phyloP scores from a whole-genome alignment of 2,113 vertebrate species.

The Hyaena hyaena region DNA sequence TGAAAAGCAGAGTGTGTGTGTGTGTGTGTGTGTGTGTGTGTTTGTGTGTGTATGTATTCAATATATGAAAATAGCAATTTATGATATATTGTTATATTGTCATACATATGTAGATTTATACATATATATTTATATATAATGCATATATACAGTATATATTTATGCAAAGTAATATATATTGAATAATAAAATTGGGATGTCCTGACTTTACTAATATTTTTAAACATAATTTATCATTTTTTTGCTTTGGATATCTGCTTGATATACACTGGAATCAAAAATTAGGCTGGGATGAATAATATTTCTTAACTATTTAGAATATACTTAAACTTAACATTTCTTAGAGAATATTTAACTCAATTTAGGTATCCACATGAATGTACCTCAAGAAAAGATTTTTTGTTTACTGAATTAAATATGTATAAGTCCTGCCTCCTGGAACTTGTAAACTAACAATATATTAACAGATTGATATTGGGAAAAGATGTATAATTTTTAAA shows the following conservation, averaged over 20 bases:
- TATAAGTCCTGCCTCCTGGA: background rate
- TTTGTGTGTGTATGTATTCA: background rate
- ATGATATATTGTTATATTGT: background rate
- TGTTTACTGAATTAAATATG: background rate
- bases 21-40: background rate
- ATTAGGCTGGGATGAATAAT: background rate
- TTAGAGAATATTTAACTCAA: background rate
- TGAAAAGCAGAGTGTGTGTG: background rate
- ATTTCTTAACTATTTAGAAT: slow-evolving; percentile 9
- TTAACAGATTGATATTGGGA: background rate
- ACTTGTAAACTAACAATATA: background rate
- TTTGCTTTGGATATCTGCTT: background rate
- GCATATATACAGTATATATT: background rate
- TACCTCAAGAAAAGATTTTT: background rate
- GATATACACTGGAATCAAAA: background rate
- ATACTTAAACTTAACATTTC: background rate
- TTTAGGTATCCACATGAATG: background rate
- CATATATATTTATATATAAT: background rate
- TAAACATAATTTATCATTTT: background rate
- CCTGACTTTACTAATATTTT: background rate
- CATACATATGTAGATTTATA: background rate
- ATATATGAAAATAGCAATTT: background rate
- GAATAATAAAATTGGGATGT: background rate
- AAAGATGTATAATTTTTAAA: background rate
- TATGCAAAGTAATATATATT: background rate